Percentiles rank a stretch among this genome's conserved stretches.
These are phyloP conservation scores for Chaetodon trifascialis DNA, from an alignment of 2,113 vertebrate species.

Conservation along the genomic window DNA sequence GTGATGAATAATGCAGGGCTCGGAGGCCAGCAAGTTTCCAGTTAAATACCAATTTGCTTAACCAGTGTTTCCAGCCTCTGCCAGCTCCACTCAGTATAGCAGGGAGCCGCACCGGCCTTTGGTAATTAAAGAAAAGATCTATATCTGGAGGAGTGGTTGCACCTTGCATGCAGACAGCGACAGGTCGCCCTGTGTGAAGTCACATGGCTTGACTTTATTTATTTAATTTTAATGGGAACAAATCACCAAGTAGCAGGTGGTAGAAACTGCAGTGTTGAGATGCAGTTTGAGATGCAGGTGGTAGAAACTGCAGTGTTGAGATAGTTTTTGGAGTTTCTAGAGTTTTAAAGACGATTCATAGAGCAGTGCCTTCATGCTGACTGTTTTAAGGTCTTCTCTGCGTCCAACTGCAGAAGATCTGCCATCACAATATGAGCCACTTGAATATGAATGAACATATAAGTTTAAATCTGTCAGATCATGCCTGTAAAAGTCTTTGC, in stretches of 20 bases:
- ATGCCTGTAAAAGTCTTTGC: background rate
- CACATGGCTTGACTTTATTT: background rate
- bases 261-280: background rate
- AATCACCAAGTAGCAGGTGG: background rate
- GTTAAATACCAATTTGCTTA: conserved; percentile 90
- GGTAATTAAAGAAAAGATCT: conserved; percentile 66
- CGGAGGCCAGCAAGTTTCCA: conserved; percentile 84
- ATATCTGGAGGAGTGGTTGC: conserved; percentile 10
- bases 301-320: background rate
- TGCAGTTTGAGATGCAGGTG: too few species aligned
- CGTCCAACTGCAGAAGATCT: background rate
- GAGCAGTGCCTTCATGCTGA: background rate
- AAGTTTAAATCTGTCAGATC: background rate
- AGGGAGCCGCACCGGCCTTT: conserved; percentile 51
- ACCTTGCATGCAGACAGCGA: background rate
- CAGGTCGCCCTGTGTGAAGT: background rate
- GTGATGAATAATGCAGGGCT: conserved; percentile 86
- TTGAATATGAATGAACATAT: background rate
- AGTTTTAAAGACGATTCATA: background rate
- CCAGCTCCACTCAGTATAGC: conserved; percentile 77
- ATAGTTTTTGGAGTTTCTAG: too few species aligned
- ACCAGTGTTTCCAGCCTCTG: conserved; percentile 85
- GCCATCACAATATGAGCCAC: background rate
- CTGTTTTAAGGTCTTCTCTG: background rate
- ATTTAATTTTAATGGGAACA: conserved; percentile 6